Evolutionary conservation across 2,113 vertebrate genomes (phyloP).

Genomic region (Myiagra hebetior): DNA sequence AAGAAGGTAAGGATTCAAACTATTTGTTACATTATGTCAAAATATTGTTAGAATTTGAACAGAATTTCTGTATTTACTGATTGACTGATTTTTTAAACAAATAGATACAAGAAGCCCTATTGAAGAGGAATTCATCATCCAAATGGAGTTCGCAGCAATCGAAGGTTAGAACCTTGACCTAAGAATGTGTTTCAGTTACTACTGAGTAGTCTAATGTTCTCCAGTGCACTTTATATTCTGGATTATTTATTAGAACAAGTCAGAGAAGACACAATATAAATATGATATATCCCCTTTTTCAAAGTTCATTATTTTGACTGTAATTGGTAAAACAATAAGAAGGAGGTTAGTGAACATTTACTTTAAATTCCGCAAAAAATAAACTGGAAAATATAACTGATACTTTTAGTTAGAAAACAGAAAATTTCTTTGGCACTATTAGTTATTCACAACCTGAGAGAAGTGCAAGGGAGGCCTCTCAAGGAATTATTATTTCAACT

Average conservation of each 20-base stretch:
- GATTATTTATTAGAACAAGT: background rate
- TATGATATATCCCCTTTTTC: background rate
- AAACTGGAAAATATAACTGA: background rate
- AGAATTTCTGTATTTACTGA: background rate
- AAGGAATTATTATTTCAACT: background rate
- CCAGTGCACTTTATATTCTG: background rate
- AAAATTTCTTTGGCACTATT: background rate
- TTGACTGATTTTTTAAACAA: background rate
- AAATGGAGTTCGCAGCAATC: conserved; percentile 77
- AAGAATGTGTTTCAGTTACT: background rate
- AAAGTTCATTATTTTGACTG: background rate
- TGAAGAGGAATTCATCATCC: conserved; percentile 70
- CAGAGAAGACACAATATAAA: background rate
- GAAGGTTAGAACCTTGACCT: conserved; percentile 64
- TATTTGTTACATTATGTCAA: background rate
- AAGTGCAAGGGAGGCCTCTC: background rate
- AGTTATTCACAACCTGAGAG: background rate
- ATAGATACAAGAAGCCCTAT: conserved; percentile 76
- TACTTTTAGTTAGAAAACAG: background rate
- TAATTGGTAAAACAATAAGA: background rate
- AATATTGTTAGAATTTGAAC: background rate
- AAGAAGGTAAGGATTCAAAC: conserved; percentile 72
- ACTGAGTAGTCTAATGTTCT: background rate
- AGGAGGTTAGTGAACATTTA: background rate
- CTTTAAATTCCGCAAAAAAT: background rate